These are phyloP conservation scores for Hemicrepidius hirtus DNA, from an alignment of 2,888 invertebrate species.

Conservation along the genomic window DNA sequence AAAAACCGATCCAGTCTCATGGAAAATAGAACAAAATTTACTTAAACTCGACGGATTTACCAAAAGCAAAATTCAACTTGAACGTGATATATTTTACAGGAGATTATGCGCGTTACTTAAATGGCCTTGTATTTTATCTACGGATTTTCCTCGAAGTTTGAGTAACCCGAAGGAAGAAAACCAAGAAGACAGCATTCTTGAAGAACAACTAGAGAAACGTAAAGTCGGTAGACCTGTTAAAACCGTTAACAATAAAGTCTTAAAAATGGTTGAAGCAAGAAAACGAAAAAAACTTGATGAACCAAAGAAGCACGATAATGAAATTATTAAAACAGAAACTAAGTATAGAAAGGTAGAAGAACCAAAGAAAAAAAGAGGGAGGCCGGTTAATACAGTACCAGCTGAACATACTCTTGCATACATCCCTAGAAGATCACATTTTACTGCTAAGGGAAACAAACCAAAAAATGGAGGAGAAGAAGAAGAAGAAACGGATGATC, in stretches of 20 bases:
- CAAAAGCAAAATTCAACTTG: constrained; percentile 11
- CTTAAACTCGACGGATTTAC: neutral
- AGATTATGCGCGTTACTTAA: constrained; percentile 51
- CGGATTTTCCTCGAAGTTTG: constrained; percentile 12
- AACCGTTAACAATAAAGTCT: constrained; percentile 42
- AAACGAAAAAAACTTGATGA: constrained; percentile 21
- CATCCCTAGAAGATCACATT: neutral
- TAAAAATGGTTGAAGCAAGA: constrained; percentile 48
- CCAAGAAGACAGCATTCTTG: neutral
- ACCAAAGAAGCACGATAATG: neutral
- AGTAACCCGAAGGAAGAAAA: constrained; percentile 26
- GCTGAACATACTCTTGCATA: neutral
- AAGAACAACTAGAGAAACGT: neutral
- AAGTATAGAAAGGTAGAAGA: neutral
- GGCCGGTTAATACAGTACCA: neutral
- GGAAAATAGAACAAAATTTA: neutral
- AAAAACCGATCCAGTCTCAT: constrained; percentile 32
- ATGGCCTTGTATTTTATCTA: constrained; percentile 55
- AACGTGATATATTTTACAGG: constrained; percentile 39
- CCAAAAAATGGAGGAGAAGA: neutral
- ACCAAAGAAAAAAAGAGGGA: neutral
- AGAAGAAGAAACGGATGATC: neutral
- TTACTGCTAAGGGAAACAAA: neutral
- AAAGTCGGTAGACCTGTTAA: constrained; percentile 49
- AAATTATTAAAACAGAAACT: neutral